phyloP scores from a whole-genome alignment of 2,797 vertebrate genomes.

The Microctenopoma lineatum region DNA sequence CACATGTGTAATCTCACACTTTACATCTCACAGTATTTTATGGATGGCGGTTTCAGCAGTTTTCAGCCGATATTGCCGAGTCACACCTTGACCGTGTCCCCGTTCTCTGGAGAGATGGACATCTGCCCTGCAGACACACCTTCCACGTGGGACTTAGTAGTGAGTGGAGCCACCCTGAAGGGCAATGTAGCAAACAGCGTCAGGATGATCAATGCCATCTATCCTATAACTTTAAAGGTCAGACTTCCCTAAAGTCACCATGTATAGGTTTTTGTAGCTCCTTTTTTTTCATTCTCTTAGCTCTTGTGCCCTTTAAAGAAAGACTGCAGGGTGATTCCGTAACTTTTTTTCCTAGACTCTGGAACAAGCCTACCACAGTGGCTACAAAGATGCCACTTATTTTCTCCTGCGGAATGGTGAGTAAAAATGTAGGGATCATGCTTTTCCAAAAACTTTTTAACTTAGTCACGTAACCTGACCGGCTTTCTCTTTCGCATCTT shows the following conservation, averaged over 20 bases:
- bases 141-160: slow-evolving; percentile 82
- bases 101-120: slow-evolving; percentile 90
- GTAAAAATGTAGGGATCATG: slow-evolving; percentile 41
- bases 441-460: neutral
- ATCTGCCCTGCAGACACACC: slow-evolving; percentile 86
- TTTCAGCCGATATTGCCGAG: slow-evolving; percentile 85
- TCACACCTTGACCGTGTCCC: slow-evolving; percentile 87
- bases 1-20: neutral
- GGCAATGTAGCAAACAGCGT: slow-evolving; percentile 86
- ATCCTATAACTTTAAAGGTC: slow-evolving; percentile 84
- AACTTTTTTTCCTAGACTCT: slow-evolving; percentile 78
- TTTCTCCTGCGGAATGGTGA: slow-evolving; percentile 87
- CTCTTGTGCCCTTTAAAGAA: neutral
- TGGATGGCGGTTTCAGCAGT: slow-evolving; percentile 89
- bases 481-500: neutral
- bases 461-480: neutral
- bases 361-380: slow-evolving; percentile 85
- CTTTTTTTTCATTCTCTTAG: no score
- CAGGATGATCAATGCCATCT: slow-evolving; percentile 86
- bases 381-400: slow-evolving; percentile 86
- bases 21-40: slow-evolving; percentile 81
- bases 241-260: slow-evolving; percentile 40
- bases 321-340: neutral
- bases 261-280: neutral
- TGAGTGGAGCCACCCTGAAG: slow-evolving; percentile 84